A percentile compares a stretch with the other conserved stretches of the same genome.
These are phyloP conservation scores for Archilochus colubris DNA, from an alignment of 2,113 vertebrate genomes.

Conservation along the genomic window DNA sequence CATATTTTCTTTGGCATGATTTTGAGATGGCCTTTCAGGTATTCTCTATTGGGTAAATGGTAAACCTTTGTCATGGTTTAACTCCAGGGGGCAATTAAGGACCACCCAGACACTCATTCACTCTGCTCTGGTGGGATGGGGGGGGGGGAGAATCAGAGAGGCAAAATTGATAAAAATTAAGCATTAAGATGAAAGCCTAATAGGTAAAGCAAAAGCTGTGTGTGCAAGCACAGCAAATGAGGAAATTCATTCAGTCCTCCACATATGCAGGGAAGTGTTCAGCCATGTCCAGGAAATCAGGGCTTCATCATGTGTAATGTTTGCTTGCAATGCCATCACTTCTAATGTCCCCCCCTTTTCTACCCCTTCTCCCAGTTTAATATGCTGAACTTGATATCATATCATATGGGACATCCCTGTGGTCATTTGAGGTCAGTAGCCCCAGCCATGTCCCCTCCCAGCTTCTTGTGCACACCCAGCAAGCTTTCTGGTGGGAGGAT, in stretches of 20 bases:
- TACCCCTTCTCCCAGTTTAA: neutral
- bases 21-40: neutral
- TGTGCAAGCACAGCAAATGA: neutral
- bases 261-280: neutral
- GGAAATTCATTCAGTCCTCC: neutral
- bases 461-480: neutral
- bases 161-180: neutral
- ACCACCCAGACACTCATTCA: neutral
- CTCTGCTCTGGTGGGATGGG: neutral
- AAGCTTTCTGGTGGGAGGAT: neutral
- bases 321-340: neutral
- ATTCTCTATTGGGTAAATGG: neutral
- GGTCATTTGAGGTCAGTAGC: neutral
- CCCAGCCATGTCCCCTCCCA: neutral
- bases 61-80: neutral
- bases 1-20: accelerated
- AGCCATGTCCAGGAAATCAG: neutral
- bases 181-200: neutral
- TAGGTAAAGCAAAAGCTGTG: neutral
- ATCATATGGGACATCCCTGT: neutral
- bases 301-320: neutral
- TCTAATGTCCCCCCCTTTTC: neutral
- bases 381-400: neutral
- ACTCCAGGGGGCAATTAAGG: neutral
- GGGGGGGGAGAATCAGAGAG: neutral